Conservation (phyloP, 1,140 invertebrate genomes). For the Nebria ingens region DNA sequence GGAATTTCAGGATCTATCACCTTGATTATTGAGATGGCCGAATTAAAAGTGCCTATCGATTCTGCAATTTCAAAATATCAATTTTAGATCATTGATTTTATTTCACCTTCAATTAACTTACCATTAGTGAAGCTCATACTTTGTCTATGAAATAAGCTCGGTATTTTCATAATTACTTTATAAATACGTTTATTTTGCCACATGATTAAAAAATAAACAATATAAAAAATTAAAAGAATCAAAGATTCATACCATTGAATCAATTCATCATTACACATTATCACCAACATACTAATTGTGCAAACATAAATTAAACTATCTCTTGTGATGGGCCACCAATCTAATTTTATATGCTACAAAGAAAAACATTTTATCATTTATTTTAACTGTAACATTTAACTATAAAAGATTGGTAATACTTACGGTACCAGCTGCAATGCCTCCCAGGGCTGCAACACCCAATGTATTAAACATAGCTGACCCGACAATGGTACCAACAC, state of each 20-base stretch:
- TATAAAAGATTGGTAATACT: too few species aligned
- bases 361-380: slow-evolving; percentile 16
- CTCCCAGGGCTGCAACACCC: slow-evolving; percentile 74
- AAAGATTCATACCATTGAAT: slow-evolving; percentile 71
- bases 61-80: too few species aligned
- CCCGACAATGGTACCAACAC: slow-evolving; percentile 78
- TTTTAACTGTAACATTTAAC: too few species aligned
- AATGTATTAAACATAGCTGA: slow-evolving; percentile 82
- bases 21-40: too few species aligned
- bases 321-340: slow-evolving; percentile 73
- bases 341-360: slow-evolving; percentile 66
- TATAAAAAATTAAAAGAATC: slow-evolving; percentile 54
- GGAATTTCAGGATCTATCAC: too few species aligned
- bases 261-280: slow-evolving; percentile 66
- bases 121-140: not conserved
- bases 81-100: too few species aligned
- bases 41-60: too few species aligned
- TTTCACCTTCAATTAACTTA: too few species aligned
- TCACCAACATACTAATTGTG: slow-evolving; percentile 61
- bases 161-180: not conserved
- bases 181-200: slow-evolving; percentile 42
- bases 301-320: slow-evolving; percentile 75
- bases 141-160: not conserved
- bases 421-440: slow-evolving; percentile 61
- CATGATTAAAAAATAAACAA: slow-evolving; percentile 54